Conservation (phyloP, 2,797 vertebrate species). For the Melanotaenia nigrans region DNA sequence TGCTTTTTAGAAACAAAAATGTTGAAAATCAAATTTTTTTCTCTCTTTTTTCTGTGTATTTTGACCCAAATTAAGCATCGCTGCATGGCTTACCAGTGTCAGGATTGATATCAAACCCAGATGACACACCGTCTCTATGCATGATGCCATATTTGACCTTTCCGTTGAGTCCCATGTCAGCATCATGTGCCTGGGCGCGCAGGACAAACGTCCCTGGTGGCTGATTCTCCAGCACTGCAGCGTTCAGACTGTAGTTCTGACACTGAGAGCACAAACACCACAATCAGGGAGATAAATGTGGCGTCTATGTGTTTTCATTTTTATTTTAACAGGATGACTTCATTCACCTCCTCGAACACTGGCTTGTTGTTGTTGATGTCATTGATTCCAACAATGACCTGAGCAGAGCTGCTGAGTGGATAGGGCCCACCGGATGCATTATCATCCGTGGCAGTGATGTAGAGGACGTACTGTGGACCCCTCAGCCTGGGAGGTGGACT, state of each 20-base stretch:
- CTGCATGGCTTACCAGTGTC: slow-evolving; percentile 80
- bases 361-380: slow-evolving; percentile 94
- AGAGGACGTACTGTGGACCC: slow-evolving; percentile 86
- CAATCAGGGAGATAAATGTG: not conserved
- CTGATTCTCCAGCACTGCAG: slow-evolving; percentile 89
- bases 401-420: slow-evolving; percentile 88
- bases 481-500: slow-evolving; percentile 84
- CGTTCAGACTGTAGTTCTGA: slow-evolving; percentile 86
- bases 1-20: not conserved
- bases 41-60: not conserved
- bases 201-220: slow-evolving; percentile 85
- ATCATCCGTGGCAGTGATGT: slow-evolving; percentile 90
- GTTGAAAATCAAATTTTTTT: not conserved
- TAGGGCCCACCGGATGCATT: slow-evolving; percentile 86
- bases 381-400: slow-evolving; percentile 90
- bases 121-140: slow-evolving; percentile 84
- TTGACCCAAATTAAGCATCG: not conserved
- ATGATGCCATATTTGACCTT: slow-evolving; percentile 91
- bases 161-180: slow-evolving; percentile 89
- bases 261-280: slow-evolving; percentile 77
- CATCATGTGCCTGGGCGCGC: slow-evolving; percentile 85
- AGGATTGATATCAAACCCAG: slow-evolving; percentile 85
- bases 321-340: not conserved
- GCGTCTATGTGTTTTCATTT: not conserved
- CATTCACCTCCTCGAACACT: slow-evolving; percentile 86